Percentiles rank a stretch among this genome's conserved stretches.
Conservation (phyloP, 2,113 vertebrate genomes). For the Regulus satrapa region DNA sequence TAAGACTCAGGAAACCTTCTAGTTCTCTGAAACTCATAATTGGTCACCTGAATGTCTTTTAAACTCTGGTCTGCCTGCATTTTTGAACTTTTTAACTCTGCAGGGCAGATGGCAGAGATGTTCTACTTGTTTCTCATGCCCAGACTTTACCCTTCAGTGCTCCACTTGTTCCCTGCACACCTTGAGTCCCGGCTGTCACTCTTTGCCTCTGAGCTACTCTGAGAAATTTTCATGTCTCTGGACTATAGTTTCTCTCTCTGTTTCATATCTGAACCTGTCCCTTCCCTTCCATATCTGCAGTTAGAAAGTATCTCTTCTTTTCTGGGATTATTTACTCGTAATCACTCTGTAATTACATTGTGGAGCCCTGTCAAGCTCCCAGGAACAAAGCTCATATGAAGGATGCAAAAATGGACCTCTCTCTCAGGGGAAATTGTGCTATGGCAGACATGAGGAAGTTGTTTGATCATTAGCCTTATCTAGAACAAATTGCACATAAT, state of each 20-base stretch:
- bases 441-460: conserved; percentile 25
- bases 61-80: neutral
- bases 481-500: conserved; percentile 66
- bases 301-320: neutral
- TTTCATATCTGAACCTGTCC: neutral
- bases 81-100: too few relatives aligned
- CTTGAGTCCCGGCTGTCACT: neutral
- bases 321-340: conserved; percentile 48
- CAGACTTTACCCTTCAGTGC: neutral
- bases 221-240: neutral
- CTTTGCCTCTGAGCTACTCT: neutral
- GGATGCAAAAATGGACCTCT: conserved; percentile 9
- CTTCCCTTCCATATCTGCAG: neutral
- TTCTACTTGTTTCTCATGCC: neutral
- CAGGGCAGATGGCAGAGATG: neutral
- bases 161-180: neutral
- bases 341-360: conserved; percentile 4
- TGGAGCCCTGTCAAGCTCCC: neutral
- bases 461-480: conserved; percentile 56
- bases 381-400: neutral
- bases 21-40: neutral
- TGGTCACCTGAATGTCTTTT: neutral
- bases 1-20: neutral
- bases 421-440: neutral
- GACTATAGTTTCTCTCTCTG: neutral